These are phyloP conservation scores for Morpho helenor DNA, from an alignment of 2,888 invertebrate genomes.

Conservation along the genomic window DNA sequence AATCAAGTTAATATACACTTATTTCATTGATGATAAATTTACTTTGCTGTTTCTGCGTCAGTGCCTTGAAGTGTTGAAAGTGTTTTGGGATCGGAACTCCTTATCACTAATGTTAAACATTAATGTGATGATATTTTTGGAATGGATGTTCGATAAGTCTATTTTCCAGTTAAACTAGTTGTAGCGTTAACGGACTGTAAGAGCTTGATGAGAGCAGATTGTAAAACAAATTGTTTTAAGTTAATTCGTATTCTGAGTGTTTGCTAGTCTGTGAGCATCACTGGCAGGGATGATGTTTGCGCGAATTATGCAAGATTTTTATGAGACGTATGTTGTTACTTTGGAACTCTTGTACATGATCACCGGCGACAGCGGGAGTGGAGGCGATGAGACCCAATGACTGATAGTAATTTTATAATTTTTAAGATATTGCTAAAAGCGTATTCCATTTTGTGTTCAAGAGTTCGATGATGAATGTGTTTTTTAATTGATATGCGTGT, in stretches of 20 bases:
- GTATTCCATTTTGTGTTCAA: slow-evolving; percentile 29
- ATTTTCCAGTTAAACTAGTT: slow-evolving; percentile 22
- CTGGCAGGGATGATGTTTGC: slow-evolving; percentile 77
- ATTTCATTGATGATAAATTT: too few relatives aligned
- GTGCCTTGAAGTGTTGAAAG: slow-evolving; percentile 48
- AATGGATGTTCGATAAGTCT: slow-evolving; percentile 27
- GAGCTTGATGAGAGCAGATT: slow-evolving; percentile 26
- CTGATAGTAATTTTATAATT: slow-evolving; percentile 14
- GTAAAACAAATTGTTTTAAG: slow-evolving; percentile 25
- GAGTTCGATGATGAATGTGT: slow-evolving; percentile 34
- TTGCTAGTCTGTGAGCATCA: slow-evolving; percentile 77
- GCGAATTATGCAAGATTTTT: slow-evolving; percentile 74
- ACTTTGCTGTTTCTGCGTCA: slow-evolving; percentile 25
- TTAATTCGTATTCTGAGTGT: slow-evolving; percentile 50
- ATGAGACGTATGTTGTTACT: slow-evolving; percentile 47
- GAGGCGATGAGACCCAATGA: slow-evolving; percentile 9
- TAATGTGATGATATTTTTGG: slow-evolving; percentile 29
- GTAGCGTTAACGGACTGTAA: slow-evolving; percentile 18
- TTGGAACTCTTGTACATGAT: slow-evolving; percentile 20
- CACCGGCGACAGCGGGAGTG: slow-evolving; percentile 8
- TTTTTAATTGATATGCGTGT: slow-evolving; percentile 34
- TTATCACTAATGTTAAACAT: slow-evolving; percentile 32
- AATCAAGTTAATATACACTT: neutral
- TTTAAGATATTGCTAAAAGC: slow-evolving; percentile 15
- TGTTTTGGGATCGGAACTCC: slow-evolving; percentile 28